These are phyloP conservation scores for Stichodactyla mertensii DNA, from an alignment of 64 coral and sea anemone genomes.

Conservation along the genomic window DNA sequence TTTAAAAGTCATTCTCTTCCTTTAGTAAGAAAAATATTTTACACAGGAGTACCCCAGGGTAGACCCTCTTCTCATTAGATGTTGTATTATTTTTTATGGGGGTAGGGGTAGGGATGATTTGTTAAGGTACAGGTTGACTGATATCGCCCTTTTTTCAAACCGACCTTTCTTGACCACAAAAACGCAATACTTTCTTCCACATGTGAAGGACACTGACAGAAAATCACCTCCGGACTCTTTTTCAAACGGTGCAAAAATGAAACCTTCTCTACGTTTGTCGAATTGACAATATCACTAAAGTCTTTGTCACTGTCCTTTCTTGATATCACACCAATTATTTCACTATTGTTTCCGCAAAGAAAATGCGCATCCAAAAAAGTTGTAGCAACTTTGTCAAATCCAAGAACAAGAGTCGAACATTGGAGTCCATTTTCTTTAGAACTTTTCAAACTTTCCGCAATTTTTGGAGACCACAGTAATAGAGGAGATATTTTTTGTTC, in stretches of 20 bases:
- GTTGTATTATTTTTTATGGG: too few species aligned
- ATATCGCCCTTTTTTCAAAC: neutral
- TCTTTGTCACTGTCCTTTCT: conserved; percentile 5
- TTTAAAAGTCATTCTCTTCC: neutral
- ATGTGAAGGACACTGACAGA: conserved; percentile 51
- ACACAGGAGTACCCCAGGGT: too few species aligned
- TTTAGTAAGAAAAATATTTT: neutral
- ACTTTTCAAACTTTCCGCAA: neutral
- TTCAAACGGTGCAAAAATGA: conserved; percentile 36
- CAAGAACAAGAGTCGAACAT: conserved; percentile 55
- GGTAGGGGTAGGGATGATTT: too few species aligned
- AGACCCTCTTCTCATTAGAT: too few species aligned
- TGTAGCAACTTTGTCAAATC: conserved; percentile 69
- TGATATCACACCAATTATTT: conserved; percentile 38
- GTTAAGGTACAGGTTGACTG: too few species aligned
- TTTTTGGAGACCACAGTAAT: conserved; percentile 38
- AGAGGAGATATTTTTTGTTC: conserved; percentile 20
- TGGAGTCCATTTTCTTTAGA: neutral
- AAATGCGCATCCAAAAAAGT: conserved; percentile 76
- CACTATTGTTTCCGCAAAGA: conserved; percentile 42
- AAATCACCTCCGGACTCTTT: conserved; percentile 32
- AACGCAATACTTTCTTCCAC: conserved; percentile 53
- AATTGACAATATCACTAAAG: conserved; percentile 2
- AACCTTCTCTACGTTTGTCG: neutral
- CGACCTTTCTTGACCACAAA: conserved; percentile 75